Percentiles rank a stretch among this genome's conserved stretches.
Evolutionary conservation across 2,888 invertebrate genomes (phyloP).

Genomic region (Blastobasis lacticolella): DNA sequence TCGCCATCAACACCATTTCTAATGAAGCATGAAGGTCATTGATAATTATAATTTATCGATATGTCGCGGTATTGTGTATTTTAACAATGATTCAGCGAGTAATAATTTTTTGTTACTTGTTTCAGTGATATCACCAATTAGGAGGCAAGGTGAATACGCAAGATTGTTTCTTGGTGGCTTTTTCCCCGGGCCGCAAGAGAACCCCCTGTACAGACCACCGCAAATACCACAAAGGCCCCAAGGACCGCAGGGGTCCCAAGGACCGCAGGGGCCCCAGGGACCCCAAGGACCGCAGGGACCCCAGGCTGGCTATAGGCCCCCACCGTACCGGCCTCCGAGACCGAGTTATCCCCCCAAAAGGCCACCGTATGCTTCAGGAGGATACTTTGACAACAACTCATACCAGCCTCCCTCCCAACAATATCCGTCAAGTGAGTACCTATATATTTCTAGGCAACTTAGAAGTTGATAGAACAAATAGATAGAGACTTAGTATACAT

Average conservation of each 20-base stretch:
- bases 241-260: neutral
- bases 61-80: too few relatives aligned
- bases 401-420: constrained; percentile 42
- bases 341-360: constrained; percentile 18
- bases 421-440: constrained; percentile 44
- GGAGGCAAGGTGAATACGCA: neutral
- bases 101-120: neutral
- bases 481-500: too few relatives aligned
- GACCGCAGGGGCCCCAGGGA: constrained; percentile 6
- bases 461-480: too few relatives aligned
- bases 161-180: neutral
- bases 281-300: constrained; percentile 20
- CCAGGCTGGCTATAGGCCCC: constrained; percentile 4
- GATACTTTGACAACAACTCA: constrained; percentile 41
- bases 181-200: too few relatives aligned
- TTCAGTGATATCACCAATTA: neutral
- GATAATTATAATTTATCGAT: too few relatives aligned
- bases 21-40: too few relatives aligned
- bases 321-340: neutral
- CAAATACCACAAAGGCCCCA: constrained; percentile 4
- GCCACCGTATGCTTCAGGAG: constrained; percentile 46
- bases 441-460: neutral
- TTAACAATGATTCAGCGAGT: too few relatives aligned
- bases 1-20: too few relatives aligned
- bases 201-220: neutral